phyloP scores from a whole-genome alignment of 2,888 invertebrate species.

The Stenolophus ochropezus region DNA sequence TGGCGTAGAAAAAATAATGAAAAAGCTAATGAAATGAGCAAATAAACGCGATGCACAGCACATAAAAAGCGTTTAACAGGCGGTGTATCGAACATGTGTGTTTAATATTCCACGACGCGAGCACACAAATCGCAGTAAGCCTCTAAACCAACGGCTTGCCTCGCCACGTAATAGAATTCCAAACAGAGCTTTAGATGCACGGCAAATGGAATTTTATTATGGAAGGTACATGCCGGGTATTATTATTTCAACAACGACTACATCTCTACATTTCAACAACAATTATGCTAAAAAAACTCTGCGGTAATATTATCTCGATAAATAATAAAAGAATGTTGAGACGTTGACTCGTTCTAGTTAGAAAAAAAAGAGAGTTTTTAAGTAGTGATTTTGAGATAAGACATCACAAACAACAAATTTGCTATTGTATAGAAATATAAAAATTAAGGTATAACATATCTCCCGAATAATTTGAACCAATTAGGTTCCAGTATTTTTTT shows the following conservation, averaged over 20 bases:
- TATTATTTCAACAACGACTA: background rate
- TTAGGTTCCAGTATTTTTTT: no score
- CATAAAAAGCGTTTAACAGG: conserved; percentile 33
- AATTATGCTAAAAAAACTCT: no score
- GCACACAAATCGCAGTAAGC: conserved; percentile 18
- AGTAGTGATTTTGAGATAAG: no score
- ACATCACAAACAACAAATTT: no score
- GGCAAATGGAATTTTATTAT: background rate
- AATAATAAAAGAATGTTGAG: no score
- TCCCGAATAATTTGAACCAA: no score
- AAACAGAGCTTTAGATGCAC: background rate
- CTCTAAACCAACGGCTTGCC: conserved; percentile 8
- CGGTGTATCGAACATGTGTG: conserved; percentile 35
- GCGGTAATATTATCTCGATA: no score
- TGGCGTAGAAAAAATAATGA: background rate
- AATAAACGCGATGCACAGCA: background rate
- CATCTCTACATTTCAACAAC: no score
- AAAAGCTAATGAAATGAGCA: background rate
- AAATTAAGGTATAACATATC: no score
- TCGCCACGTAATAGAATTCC: background rate
- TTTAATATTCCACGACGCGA: conserved; percentile 14
- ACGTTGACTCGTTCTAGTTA: no score
- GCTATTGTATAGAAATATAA: no score
- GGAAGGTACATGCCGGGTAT: background rate
- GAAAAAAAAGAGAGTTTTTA: no score